Evolutionary conservation across 2,888 invertebrate genomes (phyloP), one percentile per base, ranked within the genome.

Genomic region (Cylloceria caligata): DNA sequence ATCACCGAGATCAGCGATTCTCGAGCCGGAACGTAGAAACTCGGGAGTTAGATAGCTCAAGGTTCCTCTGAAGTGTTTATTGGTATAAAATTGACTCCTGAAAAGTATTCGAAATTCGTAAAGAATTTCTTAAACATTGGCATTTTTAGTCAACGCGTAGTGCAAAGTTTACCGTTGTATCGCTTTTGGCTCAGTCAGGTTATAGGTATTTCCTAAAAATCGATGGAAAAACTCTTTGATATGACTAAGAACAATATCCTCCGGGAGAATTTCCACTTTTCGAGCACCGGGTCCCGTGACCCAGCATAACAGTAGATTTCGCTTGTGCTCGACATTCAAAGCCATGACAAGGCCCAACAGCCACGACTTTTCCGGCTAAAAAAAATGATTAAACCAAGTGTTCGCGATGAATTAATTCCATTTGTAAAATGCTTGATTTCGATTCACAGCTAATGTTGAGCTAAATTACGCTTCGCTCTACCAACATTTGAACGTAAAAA

Each of bases 41-140:
- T 93, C 89, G 16, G 95, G 80, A 78, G 94, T 94, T 84, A 94
- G 93, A 89, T 93, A 96, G 1, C 95, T 94, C 90, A 97, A 97
- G 0, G 96, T 95, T 3, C 97, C 97, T 52, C 94, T 93, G 1
- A 96, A 96, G 90, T 94, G 95, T 0, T 95, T 94, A 92, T 97
- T 96, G 0, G 94, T 93, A 80, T 93, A 94, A 97, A 97, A 97
- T 0, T 93, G 93, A 1, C 96, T 95, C 86, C 96, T 96, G 91
- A 75, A 91, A 83, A 55, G 60, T 3, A 52, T 49, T 21, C 6
- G 47, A 55, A 0, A 13, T 11, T n/a, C 27, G 11, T 30, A 16
- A 36, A 60, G 24, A 34, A 60, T 24, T 27, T 27, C 16, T 0
- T 9, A 24, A n/a, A 45, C 45, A n/a, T 16, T 16, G 39, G 42